These are phyloP conservation scores for Phytoseiulus persimilis DNA, from an alignment of 2,888 invertebrate species.

Conservation along the genomic window DNA sequence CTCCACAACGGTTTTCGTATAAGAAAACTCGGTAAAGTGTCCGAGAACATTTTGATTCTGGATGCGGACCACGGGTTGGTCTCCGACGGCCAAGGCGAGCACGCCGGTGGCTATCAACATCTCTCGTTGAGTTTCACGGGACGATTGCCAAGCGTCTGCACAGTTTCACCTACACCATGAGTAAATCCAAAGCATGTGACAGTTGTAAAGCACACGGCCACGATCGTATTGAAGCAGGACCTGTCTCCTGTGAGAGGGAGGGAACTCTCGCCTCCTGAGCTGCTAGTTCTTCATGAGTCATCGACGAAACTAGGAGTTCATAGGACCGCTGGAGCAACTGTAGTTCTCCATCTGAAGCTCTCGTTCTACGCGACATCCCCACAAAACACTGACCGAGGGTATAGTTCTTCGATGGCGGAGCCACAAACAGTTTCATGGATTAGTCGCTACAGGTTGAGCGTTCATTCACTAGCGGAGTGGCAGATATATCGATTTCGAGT, in stretches of 20 bases:
- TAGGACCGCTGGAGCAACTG: no score
- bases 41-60: not conserved
- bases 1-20: not conserved
- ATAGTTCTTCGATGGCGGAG: no score
- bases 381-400: no score
- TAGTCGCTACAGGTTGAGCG: no score
- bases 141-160: not conserved
- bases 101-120: conserved; percentile 23
- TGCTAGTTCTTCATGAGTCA: not conserved
- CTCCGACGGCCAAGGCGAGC: not conserved
- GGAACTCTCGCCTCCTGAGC: not conserved
- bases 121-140: not conserved
- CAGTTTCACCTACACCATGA: not conserved
- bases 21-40: not conserved
- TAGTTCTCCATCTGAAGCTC: no score
- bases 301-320: not conserved
- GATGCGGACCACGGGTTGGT: not conserved
- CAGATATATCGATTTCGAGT: no score
- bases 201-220: not conserved
- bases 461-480: no score
- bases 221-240: not conserved
- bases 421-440: no score
- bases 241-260: not conserved
- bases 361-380: no score
- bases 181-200: not conserved